phyloP scores from a whole-genome alignment of 2,888 invertebrate species.

The Sinohyriopsis cumingii region DNA sequence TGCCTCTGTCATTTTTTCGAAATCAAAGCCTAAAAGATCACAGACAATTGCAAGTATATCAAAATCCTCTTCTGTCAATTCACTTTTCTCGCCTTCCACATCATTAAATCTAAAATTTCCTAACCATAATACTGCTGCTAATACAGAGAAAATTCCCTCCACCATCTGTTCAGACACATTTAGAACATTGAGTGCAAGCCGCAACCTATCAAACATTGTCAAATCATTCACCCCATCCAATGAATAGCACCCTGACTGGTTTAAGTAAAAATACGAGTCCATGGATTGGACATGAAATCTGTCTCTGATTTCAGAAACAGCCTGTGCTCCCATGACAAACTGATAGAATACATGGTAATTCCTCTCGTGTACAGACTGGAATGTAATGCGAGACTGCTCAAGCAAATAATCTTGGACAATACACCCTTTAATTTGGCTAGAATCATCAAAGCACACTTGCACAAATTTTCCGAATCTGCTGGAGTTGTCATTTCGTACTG shows the following conservation, averaged over 20 bases:
- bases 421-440: conserved; percentile 71
- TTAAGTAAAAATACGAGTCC: conserved; percentile 59
- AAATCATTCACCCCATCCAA: conserved; percentile 60
- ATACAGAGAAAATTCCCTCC: conserved; percentile 60
- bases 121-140: conserved; percentile 60
- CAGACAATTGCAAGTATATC: conserved; percentile 54
- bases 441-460: conserved; percentile 93
- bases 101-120: conserved; percentile 63
- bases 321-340: conserved; percentile 83
- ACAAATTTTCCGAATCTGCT: conserved; percentile 96
- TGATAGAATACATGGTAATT: conserved; percentile 99
- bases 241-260: conserved; percentile 61
- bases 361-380: conserved; percentile 90
- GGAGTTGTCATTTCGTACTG: conserved; percentile 95
- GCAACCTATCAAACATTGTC: conserved; percentile 60
- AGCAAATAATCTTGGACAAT: conserved; percentile 85
- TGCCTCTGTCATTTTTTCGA: conserved; percentile 51
- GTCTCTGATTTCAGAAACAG: conserved; percentile 53
- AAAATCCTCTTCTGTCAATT: conserved; percentile 48
- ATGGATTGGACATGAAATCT: conserved; percentile 50
- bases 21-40: conserved; percentile 56
- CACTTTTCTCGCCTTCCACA: conserved; percentile 64
- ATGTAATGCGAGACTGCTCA: conserved; percentile 89
- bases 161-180: conserved; percentile 59
- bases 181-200: conserved; percentile 63